A percentile compares a stretch with the other conserved stretches of the same genome.
phyloP scores from a whole-genome alignment of 1,140 invertebrate genomes.

The Mercenaria mercenaria region DNA sequence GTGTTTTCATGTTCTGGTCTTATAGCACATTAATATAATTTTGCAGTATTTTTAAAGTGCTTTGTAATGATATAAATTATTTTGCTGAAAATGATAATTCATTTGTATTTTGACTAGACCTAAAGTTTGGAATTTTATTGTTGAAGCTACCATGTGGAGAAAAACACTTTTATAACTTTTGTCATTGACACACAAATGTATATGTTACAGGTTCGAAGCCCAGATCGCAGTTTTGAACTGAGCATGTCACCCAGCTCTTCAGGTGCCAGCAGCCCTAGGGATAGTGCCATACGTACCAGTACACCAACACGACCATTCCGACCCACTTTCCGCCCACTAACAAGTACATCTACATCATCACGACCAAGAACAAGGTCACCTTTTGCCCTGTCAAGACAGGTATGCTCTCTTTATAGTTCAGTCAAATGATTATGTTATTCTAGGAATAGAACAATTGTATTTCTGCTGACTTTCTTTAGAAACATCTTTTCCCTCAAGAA shows the following conservation, averaged over 20 bases:
- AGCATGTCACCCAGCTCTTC: constrained; percentile 65
- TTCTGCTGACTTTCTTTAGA: neutral
- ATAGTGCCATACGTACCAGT: constrained; percentile 61
- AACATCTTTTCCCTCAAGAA: no score
- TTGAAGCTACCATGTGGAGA: no score
- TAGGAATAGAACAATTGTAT: neutral
- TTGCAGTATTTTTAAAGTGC: no score
- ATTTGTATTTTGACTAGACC: no score
- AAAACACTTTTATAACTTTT: no score
- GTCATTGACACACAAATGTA: no score
- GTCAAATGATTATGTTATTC: neutral
- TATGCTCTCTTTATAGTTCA: constrained; percentile 47
- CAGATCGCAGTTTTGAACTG: constrained; percentile 62
- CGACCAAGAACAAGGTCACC: constrained; percentile 74
- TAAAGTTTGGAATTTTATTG: no score
- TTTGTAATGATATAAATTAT: no score
- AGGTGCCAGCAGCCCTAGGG: constrained; percentile 36
- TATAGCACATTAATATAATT: no score
- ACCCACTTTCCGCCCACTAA: constrained; percentile 56
- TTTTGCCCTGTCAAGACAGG: constrained; percentile 76
- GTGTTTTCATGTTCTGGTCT: no score
- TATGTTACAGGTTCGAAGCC: constrained; percentile 41
- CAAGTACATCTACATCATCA: constrained; percentile 31
- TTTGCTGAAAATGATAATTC: no score
- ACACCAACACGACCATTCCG: constrained; percentile 67